A percentile compares a stretch with the other conserved stretches of the same genome.
Conservation (phyloP, 2,797 vertebrate genomes). For the Falco novaeseelandiae region DNA sequence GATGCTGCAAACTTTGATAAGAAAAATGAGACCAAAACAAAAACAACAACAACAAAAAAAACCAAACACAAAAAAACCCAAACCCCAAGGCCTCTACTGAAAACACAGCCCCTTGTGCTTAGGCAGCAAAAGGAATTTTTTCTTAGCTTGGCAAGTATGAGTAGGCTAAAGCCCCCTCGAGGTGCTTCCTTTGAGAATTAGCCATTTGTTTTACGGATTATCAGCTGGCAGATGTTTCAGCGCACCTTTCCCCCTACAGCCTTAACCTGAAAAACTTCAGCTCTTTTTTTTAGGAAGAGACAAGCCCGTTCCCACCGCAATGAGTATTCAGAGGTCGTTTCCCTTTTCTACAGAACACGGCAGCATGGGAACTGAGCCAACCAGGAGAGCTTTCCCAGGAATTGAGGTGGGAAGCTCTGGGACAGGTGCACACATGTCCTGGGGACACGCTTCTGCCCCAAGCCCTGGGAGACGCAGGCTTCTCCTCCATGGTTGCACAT, state of each 20-base stretch:
- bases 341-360: background rate
- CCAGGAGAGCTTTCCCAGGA: background rate
- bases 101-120: background rate
- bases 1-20: background rate
- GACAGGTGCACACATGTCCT: background rate
- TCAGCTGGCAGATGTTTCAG: background rate
- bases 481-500: background rate
- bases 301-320: background rate
- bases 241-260: background rate
- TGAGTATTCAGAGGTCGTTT: background rate
- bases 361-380: background rate
- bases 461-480: background rate
- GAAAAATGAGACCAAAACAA: background rate
- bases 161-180: background rate
- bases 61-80: background rate
- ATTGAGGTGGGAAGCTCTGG: background rate
- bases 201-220: background rate
- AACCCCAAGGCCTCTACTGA: rapidly evolving
- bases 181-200: background rate
- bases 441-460: background rate
- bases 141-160: background rate
- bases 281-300: background rate
- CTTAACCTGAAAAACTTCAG: background rate
- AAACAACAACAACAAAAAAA: background rate
- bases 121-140: background rate